Percentiles rank a stretch among this genome's conserved stretches.
These are phyloP conservation scores for Panulirus ornatus DNA, from an alignment of 1,140 invertebrate genomes.

Conservation along the genomic window DNA sequence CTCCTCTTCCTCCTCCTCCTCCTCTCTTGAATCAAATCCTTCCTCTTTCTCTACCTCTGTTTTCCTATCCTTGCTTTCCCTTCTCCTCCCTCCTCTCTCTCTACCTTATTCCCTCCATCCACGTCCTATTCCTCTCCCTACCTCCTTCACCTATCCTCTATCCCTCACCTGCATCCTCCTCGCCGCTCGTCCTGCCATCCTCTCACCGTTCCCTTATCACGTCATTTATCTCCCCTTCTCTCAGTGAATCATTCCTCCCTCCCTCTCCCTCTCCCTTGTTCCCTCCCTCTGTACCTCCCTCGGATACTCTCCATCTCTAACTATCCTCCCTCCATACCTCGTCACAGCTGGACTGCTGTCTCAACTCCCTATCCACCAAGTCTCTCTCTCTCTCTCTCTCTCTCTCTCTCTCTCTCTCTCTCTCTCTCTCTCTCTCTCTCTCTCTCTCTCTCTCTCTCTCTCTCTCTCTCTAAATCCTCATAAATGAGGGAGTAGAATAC, in stretches of 20 bases:
- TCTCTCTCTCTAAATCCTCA: background rate
- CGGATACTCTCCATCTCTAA: background rate
- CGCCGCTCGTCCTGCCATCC: no score
- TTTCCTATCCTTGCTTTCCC: background rate
- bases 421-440: background rate
- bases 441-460: slow-evolving; percentile 20
- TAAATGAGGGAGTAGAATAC: no score
- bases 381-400: background rate
- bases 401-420: background rate
- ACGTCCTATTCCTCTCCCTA: background rate
- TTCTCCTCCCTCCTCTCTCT: background rate
- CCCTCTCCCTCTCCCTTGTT: background rate
- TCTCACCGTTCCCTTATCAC: no score
- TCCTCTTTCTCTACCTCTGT: background rate
- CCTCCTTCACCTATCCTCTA: background rate
- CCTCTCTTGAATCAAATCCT: background rate
- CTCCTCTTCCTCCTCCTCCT: background rate
- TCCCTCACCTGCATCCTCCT: background rate
- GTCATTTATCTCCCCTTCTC: background rate
- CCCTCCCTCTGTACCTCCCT: background rate
- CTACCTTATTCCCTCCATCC: background rate
- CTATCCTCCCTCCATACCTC: no score
- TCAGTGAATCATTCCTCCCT: background rate
- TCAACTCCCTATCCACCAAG: no score
- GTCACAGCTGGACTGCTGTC: no score